These are phyloP conservation scores for Pogonognathellus flavescens DNA, from an alignment of 1,140 invertebrate species.

Conservation along the genomic window DNA sequence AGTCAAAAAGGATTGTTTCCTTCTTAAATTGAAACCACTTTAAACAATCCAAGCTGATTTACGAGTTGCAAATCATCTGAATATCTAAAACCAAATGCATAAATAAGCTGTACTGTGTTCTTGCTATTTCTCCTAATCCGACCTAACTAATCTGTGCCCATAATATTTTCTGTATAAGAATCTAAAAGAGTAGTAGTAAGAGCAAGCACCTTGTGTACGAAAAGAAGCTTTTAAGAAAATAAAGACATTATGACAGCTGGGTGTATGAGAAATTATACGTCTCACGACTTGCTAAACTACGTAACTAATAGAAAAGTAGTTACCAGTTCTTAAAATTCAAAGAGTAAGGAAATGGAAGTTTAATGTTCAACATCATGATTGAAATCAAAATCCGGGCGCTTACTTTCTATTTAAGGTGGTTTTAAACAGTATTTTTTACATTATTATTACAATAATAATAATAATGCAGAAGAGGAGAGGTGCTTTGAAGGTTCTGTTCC, in stretches of 20 bases:
- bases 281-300: no score
- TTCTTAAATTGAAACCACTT: constrained; percentile 33
- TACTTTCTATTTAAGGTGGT: no score
- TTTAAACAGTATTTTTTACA: no score
- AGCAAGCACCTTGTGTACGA: neutral
- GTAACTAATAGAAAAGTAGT: no score
- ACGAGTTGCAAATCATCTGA: constrained; percentile 15
- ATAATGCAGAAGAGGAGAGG: neutral
- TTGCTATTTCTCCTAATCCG: neutral
- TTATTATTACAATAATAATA: no score
- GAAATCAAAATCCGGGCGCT: no score
- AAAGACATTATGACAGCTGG: neutral
- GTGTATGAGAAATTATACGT: no score
- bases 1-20: neutral
- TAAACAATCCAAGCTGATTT: constrained; percentile 36
- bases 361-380: no score
- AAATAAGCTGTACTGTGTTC: neutral
- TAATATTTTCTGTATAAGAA: neutral
- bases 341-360: no score
- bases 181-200: neutral
- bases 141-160: neutral
- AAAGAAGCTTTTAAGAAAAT: neutral
- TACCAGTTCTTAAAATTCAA: no score
- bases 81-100: neutral
- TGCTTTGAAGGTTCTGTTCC: neutral